These are phyloP conservation scores for Tipula confusa DNA, from an alignment of 2,888 invertebrate genomes.

Conservation along the genomic window DNA sequence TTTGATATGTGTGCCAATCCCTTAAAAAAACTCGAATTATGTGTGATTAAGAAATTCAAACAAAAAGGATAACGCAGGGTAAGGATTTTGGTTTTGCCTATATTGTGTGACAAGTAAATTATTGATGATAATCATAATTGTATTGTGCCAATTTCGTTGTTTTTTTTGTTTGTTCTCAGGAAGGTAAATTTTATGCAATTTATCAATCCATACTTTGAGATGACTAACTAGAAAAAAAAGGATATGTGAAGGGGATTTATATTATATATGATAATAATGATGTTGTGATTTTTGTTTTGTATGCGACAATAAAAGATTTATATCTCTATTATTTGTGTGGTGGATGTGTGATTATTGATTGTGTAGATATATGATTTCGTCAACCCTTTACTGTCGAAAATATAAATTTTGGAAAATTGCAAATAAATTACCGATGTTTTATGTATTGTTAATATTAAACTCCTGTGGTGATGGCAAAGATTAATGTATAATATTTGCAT, in stretches of 20 bases:
- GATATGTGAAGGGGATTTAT: background rate
- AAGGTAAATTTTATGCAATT: constrained; percentile 16
- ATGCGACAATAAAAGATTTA: background rate
- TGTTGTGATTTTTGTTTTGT: background rate
- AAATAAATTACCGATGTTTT: background rate
- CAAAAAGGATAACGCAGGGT: background rate
- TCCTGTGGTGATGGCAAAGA: background rate
- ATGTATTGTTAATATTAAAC: background rate
- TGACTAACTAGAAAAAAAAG: background rate
- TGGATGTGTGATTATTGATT: background rate
- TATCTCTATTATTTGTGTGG: background rate
- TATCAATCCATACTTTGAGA: background rate
- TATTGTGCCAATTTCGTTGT: constrained; percentile 4
- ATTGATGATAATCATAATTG: constrained; percentile 25
- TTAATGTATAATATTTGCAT: background rate
- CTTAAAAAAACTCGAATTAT: background rate
- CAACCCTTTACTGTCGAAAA: background rate
- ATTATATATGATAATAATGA: background rate
- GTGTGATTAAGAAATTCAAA: background rate
- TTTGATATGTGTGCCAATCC: background rate
- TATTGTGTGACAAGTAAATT: constrained; percentile 25
- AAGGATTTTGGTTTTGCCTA: background rate
- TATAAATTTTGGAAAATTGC: background rate
- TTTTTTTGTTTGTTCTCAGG: background rate
- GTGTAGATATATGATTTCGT: background rate